These are phyloP conservation scores for Epizoanthus stellaris DNA, from an alignment of 92 coral and sea anemone genomes.

Conservation along the genomic window DNA sequence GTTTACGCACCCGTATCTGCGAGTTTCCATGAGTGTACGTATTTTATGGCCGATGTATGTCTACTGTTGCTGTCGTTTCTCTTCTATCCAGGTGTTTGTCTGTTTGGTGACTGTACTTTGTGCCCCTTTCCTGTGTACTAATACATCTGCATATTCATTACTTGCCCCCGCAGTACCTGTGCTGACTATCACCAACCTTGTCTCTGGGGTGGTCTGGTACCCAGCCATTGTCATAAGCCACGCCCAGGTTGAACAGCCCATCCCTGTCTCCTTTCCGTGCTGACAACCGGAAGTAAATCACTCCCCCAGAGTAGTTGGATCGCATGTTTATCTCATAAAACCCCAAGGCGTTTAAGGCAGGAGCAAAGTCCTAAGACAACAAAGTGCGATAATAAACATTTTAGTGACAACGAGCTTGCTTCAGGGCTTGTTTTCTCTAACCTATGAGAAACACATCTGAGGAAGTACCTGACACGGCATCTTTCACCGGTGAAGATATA, in stretches of 20 bases:
- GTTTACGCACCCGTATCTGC: too few species aligned
- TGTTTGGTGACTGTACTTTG: too few species aligned
- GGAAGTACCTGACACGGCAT: too few species aligned
- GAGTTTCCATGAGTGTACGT: too few species aligned
- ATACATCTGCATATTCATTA: too few species aligned
- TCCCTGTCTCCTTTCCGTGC: constrained; percentile 92
- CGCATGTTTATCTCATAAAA: constrained; percentile 88
- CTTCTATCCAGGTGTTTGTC: too few species aligned
- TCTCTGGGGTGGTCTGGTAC: constrained; percentile 69
- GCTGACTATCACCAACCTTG: constrained; percentile 58
- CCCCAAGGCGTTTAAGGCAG: constrained; percentile 95
- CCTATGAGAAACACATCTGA: too few species aligned
- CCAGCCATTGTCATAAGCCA: constrained; percentile 91
- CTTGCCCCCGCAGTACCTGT: too few species aligned
- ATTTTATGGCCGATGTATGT: too few species aligned
- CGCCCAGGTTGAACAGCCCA: constrained; percentile 88
- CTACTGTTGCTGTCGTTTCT: too few species aligned
- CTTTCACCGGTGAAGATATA: too few species aligned
- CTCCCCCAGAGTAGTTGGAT: constrained; percentile 85
- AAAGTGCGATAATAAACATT: background rate
- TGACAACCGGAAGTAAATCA: constrained; percentile 74
- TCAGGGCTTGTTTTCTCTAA: background rate
- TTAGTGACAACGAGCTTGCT: background rate
- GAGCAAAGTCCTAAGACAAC: constrained; percentile 72
- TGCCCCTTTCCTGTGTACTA: too few species aligned